Evolutionary conservation across 1,140 invertebrate species (phyloP).

Genomic region (Panagrolaimus sp.): DNA sequence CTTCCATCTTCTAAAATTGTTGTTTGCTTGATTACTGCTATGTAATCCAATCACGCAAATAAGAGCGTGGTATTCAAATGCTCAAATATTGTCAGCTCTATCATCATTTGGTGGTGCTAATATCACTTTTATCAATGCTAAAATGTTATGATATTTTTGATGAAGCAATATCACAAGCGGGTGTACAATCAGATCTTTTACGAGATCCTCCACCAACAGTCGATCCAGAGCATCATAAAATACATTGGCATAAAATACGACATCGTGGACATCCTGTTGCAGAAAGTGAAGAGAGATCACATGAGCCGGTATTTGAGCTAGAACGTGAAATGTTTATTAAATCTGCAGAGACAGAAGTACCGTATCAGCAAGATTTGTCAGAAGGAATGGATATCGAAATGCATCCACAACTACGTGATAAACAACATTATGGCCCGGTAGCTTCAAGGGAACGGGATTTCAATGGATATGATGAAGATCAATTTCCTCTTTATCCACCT

Average conservation of each 20-base stretch:
- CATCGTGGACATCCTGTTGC: not conserved
- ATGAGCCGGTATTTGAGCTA: not conserved
- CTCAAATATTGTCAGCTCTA: too few species aligned
- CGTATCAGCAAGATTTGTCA: not conserved
- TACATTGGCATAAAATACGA: slow-evolving; percentile 10
- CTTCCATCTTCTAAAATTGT: too few species aligned
- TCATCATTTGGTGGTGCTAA: too few species aligned
- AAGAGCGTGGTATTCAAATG: too few species aligned
- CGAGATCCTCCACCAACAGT: not conserved
- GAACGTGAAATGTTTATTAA: not conserved
- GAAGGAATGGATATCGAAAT: not conserved
- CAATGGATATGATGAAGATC: not conserved
- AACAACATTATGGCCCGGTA: slow-evolving; percentile 1
- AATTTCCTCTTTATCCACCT: not conserved
- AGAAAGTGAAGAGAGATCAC: not conserved
- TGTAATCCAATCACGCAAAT: too few species aligned
- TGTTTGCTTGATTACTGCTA: too few species aligned
- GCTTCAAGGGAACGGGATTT: not conserved
- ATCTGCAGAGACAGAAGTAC: not conserved
- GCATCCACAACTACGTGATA: slow-evolving; percentile 6
- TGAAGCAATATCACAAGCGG: not conserved
- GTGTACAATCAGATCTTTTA: not conserved
- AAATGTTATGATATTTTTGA: too few species aligned
- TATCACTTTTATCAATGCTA: too few species aligned
- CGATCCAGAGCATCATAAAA: not conserved